These are phyloP conservation scores for Psilanteris sp. DNA, from an alignment of 1,140 invertebrate species.

Conservation along the genomic window DNA sequence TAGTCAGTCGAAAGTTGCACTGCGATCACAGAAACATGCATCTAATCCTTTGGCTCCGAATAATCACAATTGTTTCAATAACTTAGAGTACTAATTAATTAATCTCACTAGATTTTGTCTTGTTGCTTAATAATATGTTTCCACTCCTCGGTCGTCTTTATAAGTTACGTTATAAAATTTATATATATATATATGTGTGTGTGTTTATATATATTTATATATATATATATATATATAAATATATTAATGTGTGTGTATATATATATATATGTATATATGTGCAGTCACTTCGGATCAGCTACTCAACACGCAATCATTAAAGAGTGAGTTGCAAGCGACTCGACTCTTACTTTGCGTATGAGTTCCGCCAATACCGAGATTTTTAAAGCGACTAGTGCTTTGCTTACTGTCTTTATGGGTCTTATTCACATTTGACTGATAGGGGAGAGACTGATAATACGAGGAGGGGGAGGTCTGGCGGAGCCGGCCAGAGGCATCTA, in stretches of 20 bases:
- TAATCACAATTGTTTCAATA: constrained; percentile 15
- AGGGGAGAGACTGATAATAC: constrained; percentile 58
- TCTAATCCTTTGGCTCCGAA: constrained; percentile 23
- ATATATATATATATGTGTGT: no score
- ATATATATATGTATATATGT: no score
- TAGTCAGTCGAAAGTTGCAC: constrained; percentile 29
- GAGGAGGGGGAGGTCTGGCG: constrained; percentile 33
- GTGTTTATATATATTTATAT: no score
- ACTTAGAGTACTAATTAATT: constrained; percentile 9
- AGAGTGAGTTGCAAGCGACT: constrained; percentile 38
- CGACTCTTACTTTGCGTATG: constrained; percentile 53
- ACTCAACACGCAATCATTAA: constrained; percentile 45
- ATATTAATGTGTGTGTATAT: no score
- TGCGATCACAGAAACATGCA: constrained; percentile 15
- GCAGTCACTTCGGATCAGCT: constrained; percentile 37
- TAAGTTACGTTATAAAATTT: no score
- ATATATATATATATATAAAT: no score
- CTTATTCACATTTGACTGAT: constrained; percentile 55
- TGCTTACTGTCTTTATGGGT: constrained; percentile 58
- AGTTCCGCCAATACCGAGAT: constrained; percentile 59
- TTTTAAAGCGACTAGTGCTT: constrained; percentile 56
- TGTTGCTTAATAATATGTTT: no score
- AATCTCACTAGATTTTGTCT: constrained; percentile 1
- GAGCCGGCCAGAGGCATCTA: constrained; percentile 23
- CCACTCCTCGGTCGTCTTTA: background rate